Evolutionary conservation across 2,797 vertebrate genomes (phyloP).

Genomic region (Cynopterus sphinx): DNA sequence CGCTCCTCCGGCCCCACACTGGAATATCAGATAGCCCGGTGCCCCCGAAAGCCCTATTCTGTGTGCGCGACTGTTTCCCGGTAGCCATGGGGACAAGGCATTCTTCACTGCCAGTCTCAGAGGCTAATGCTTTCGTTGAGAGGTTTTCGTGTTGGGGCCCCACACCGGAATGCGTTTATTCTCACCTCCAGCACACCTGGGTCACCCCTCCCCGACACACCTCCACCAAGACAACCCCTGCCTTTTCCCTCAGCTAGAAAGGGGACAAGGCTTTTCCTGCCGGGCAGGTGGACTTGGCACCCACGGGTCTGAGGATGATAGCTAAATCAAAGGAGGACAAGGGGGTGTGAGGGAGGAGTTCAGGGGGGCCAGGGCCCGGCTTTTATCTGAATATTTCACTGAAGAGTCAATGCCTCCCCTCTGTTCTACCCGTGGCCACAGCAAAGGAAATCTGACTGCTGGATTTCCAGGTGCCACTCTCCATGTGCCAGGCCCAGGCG

Average conservation of each 20-base stretch:
- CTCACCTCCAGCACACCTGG: not conserved
- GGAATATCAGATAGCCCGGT: not conserved
- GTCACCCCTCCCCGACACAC: not conserved
- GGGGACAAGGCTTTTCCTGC: not conserved
- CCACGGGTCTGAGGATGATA: not conserved
- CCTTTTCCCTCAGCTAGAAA: not conserved
- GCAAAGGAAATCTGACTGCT: not conserved
- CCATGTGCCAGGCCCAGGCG: fast-evolving
- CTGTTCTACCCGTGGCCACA: not conserved
- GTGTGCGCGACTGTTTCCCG: not conserved
- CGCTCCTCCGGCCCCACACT: not conserved
- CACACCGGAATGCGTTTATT: not conserved
- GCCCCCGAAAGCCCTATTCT: not conserved
- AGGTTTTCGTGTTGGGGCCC: not conserved
- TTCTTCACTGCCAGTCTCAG: not conserved
- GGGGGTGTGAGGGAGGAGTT: not conserved
- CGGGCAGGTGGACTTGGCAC: not conserved
- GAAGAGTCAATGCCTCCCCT: fast-evolving
- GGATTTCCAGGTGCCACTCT: not conserved
- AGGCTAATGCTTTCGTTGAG: not conserved
- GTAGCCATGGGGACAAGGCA: not conserved
- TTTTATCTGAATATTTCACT: not conserved
- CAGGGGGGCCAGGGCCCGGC: not conserved
- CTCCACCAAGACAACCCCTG: fast-evolving
- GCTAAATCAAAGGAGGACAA: not conserved